Base-by-base conservation (phyloP, 2,113 vertebrate genomes). In the Scophthalmus maximus region DNA sequence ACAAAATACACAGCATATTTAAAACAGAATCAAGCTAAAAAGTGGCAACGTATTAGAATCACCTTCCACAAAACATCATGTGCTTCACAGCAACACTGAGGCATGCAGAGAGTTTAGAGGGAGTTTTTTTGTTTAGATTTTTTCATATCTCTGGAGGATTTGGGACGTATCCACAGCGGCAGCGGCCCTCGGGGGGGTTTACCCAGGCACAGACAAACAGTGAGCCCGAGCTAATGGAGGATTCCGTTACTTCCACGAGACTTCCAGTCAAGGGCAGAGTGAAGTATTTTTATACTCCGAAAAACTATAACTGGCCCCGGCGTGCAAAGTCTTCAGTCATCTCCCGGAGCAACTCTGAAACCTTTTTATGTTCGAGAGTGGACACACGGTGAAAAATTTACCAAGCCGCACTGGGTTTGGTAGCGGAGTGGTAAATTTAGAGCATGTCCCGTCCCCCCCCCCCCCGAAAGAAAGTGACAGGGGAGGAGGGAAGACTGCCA, bases 321-420 rank as follows among this genome's bases (percentile, higher is more conserved):
- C 74, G 59, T 29, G 73, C 40, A 64, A 51, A 69, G 51, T 46
- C 20, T 0, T 68, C 76, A 34, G 60, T 73, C 81, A 58, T 75
- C 65, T 79, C 68, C 30, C 25, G 60, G 51, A 79, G 58, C 66
- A 59, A 69, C 71, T 79, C 71, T 77, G 76, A 77, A 87, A 36
- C 70, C 83, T 86, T 85, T 83, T 82, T 46, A 86, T 63, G 53
- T 81, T 73, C 66, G 26, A 70, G 72, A 84, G 47, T 32, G 71
- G 52, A 77, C 58, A 71, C 73, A 58, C 47, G 2, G 69, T 88
- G 42, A 90, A 92, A 89, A 91, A 89, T 90, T 92, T 84, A 91
- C 64, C 4, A 18, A 62, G 62, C 38, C 72, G 73, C 56, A 71
- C 56, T 57, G 50, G 67, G 57, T 65, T 65, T 42, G 55, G 51